phyloP scores from a whole-genome alignment of 2,888 invertebrate genomes.

The Seladonia tumulorum region DNA sequence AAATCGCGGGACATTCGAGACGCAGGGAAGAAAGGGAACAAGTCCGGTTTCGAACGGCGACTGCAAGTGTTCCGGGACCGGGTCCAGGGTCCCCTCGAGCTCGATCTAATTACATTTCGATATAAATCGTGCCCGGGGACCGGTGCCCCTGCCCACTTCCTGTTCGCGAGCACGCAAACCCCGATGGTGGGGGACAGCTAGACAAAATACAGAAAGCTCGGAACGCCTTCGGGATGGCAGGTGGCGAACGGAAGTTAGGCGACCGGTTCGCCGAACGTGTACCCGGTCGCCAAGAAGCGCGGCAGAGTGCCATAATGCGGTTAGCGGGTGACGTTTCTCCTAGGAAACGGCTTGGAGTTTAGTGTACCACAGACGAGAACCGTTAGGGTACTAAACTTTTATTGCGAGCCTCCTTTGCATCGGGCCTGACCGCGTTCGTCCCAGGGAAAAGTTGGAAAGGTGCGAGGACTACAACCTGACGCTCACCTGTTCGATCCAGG shows the following conservation, averaged over 20 bases:
- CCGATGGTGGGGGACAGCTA: not conserved
- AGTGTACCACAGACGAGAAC: slow-evolving; percentile 54
- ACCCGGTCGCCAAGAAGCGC: not conserved
- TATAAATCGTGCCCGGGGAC: not conserved
- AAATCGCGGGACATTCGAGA: slow-evolving; percentile 11
- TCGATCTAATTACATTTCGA: slow-evolving; percentile 13
- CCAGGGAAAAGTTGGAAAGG: slow-evolving; percentile 10
- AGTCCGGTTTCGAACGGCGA: not conserved
- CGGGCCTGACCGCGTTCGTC: slow-evolving; percentile 16
- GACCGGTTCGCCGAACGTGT: slow-evolving; percentile 20
- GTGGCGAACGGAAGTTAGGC: slow-evolving; percentile 19
- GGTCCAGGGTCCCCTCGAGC: not conserved
- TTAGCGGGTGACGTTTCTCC: slow-evolving; percentile 35
- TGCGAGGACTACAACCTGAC: not conserved
- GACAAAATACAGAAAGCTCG: not conserved
- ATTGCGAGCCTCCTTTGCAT: slow-evolving; percentile 53
- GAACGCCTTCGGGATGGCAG: not conserved
- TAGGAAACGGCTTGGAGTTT: slow-evolving; percentile 49
- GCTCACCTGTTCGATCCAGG: not conserved
- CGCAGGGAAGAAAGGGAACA: slow-evolving; percentile 1
- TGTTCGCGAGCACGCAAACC: not conserved
- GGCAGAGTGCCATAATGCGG: slow-evolving; percentile 37
- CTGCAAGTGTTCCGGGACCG: slow-evolving; percentile 9
- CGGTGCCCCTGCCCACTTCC: not conserved
- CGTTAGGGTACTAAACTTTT: slow-evolving; percentile 68